Evolutionary conservation across 1,140 invertebrate species (phyloP).

Genomic region (Penaeus indicus): DNA sequence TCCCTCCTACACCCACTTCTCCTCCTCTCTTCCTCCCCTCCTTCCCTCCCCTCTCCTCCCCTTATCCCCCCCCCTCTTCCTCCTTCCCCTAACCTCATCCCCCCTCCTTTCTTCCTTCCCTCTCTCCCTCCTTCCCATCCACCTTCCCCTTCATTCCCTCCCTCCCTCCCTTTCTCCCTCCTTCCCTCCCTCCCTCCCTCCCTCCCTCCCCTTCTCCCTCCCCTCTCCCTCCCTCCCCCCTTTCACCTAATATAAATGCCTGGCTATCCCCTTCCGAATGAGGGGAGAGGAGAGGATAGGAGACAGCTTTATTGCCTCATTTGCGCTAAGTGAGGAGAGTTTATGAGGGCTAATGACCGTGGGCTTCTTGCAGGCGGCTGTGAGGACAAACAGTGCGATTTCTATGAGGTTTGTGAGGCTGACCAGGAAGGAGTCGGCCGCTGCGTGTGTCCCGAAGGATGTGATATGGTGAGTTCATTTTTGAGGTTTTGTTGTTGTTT

Average conservation of each 20-base stretch:
- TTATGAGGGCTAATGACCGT: not conserved
- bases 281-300: not conserved
- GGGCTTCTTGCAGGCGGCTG: slow-evolving; percentile 82
- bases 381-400: slow-evolving; percentile 88
- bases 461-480: slow-evolving; percentile 77
- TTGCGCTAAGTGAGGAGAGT: not conserved
- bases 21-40: too few species aligned
- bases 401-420: slow-evolving; percentile 85
- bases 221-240: not conserved
- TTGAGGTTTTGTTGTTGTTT: not conserved
- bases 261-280: slow-evolving; percentile 24
- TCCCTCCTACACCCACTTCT: too few species aligned
- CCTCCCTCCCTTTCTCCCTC: not conserved
- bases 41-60: too few species aligned
- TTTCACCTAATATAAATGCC: too few species aligned
- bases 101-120: too few species aligned
- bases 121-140: too few species aligned
- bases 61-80: too few species aligned
- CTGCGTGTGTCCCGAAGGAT: slow-evolving; percentile 85
- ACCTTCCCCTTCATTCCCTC: not conserved
- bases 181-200: slow-evolving; percentile 25
- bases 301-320: not conserved
- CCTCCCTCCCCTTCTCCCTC: not conserved
- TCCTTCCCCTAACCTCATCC: too few species aligned
- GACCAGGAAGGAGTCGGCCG: slow-evolving; percentile 80